A percentile compares a stretch with the other conserved stretches of the same genome.
These are phyloP conservation scores for Enteromius argenteus DNA, from an alignment of 2,797 vertebrate genomes.

Conservation along the genomic window DNA sequence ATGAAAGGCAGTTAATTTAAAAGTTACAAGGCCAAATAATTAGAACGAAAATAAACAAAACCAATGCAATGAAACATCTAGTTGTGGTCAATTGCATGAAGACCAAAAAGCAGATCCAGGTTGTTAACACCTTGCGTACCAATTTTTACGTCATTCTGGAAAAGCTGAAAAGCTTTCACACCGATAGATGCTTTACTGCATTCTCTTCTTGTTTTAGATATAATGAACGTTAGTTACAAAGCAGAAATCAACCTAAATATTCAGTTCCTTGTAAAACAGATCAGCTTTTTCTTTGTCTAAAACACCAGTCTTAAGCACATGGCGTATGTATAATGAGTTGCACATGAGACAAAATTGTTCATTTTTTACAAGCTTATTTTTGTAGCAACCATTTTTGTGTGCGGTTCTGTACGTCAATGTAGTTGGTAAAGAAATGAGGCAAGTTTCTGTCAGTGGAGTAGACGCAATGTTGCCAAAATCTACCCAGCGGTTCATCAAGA, in stretches of 20 bases:
- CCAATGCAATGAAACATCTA: conserved; percentile 18
- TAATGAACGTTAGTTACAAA: background rate
- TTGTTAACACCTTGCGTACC: background rate
- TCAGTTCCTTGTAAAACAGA: conserved; percentile 11
- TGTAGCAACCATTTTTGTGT: background rate
- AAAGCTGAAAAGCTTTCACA: background rate
- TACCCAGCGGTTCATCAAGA: background rate
- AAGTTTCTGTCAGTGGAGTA: background rate
- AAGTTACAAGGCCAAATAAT: conserved; percentile 42
- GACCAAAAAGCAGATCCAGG: conserved; percentile 3
- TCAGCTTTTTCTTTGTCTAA: conserved; percentile 5
- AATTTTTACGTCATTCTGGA: background rate
- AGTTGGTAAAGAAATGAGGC: background rate
- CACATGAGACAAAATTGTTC: conserved; percentile 19
- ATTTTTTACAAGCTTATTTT: conserved; percentile 35
- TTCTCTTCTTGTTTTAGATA: background rate
- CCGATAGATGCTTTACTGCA: background rate
- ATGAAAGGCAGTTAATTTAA: conserved; percentile 49
- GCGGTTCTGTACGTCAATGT: background rate
- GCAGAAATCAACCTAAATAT: conserved; percentile 11
- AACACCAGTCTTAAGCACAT: conserved; percentile 1
- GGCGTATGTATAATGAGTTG: background rate
- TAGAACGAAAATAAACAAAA: conserved; percentile 24
- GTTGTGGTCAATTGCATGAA: background rate
- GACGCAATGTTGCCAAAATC: background rate